Evolutionary conservation across 1,140 invertebrate species (phyloP), one percentile per base, ranked within the genome.

Genomic region (Glossosoma conforme): DNA sequence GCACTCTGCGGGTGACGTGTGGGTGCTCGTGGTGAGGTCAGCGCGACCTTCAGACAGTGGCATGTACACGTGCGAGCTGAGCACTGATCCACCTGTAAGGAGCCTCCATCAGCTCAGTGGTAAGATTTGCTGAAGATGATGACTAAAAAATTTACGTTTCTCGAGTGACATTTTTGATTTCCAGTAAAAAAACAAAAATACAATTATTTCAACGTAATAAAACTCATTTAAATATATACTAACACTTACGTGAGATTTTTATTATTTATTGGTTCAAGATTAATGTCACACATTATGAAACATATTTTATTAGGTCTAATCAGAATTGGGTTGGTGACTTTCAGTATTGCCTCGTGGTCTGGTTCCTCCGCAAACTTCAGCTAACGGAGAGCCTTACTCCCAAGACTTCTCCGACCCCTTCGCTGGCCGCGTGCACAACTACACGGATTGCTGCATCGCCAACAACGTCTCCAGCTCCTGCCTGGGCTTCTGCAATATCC

Each of bases 41-140:
- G 77, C 82, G 1, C 81, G 77, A 59, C 65, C 79, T 3, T 75
- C 74, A 4, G 89, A 91, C 65, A 79, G 84, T 4, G 89, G 87
- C 1, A 72, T 87, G 4, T 91, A 91, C 61, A 79, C 85, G 54
- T 91, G 89, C 59, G 87, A 90, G 68, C 78, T 90, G 0, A 91
- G 91, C 70, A 87, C 82, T 17, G 81, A 81, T 55, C 87, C 87
- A 0, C 78, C 83, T 2, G 74, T 88, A 11, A 74, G 81, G 38
- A 86, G 85, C 54, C 87, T 86, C 62, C 85, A 89, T 62, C 80
- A 84, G 63, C 67, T 91, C 5, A 82, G 77, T 61, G 85, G 84
- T 87, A 66, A 74, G 70, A 69, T n/a, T n/a, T n/a, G n/a, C n/a
- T n/a, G n/a, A n/a, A n/a, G n/a, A n/a, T n/a, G n/a, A n/a, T n/a